Evolutionary conservation across 37 sponge, comb jelly and placozoan genomes (phyloP), one percentile per base, ranked within the genome.

Genomic region (Mnemiopsis leidyi): DNA sequence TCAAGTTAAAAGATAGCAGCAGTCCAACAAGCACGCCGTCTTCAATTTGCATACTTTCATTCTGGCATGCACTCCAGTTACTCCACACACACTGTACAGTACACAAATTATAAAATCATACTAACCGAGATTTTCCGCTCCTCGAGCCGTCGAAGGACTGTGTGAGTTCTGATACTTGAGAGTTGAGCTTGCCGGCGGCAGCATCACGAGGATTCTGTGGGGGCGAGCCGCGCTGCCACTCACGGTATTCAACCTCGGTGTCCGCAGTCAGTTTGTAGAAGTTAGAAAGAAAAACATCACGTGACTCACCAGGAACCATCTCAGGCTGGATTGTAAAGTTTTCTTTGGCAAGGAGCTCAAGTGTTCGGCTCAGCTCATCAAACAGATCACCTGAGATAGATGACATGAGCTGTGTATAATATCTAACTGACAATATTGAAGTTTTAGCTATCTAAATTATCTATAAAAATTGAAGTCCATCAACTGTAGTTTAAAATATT

Each of bases 91-190:
- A 48, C 61, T 48, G 61, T 48, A 48, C 61, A 48, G 9, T 13
- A 48, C 61, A 48, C 61, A 13, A 18, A 48, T 48, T 48, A 48
- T 13, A 48, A 48, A 48, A 5, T 48, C 61, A 48, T 18, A 1
- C 39, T 85, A 20, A 85, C 90, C 90, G 40, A 9, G 90, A 85
- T 85, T 33, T 38, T 5, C 90, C 90, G 35, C 90, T 85, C 26
- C 90, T 38, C 0, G 61, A 40, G 40, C 90, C 90, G 23, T 85
- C 90, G 30, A 71, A 29, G 30, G 75, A 71, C 30, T 71, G 75
- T 13, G 90, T 85, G 3, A 85, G 90, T 26, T 85, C 90, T 1
- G 90, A 85, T 0, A 85, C 90, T 37, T 85, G 90, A 0, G 90
- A 85, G 90, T 85, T 85, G 24, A 85, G 32, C 29, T 85, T 85